phyloP scores from a whole-genome alignment of 2,888 invertebrate species.

The Andricus curvator region DNA sequence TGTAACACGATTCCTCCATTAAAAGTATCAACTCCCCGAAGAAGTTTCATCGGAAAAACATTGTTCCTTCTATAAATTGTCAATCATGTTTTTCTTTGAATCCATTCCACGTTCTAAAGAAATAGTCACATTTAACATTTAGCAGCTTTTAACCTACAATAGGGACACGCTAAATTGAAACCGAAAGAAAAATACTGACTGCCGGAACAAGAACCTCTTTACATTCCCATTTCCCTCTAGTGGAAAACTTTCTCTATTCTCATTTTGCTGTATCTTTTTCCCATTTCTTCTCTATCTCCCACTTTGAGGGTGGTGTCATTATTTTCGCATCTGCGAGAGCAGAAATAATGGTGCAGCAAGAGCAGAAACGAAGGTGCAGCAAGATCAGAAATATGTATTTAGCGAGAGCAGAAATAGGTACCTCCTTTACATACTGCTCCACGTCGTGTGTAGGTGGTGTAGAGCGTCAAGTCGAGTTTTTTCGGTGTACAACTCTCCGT shows the following conservation, averaged over 20 bases:
- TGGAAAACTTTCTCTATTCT: neutral
- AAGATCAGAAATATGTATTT: too few species aligned
- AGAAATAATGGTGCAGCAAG: too few species aligned
- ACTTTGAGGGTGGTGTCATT: too few species aligned
- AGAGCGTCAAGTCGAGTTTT: too few species aligned
- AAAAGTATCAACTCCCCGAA: neutral
- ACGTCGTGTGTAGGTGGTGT: too few species aligned
- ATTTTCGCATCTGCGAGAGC: too few species aligned
- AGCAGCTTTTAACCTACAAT: neutral
- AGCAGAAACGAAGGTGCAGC: too few species aligned
- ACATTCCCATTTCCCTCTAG: neutral
- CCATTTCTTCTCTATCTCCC: too few species aligned
- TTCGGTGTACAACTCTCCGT: too few species aligned
- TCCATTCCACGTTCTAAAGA: neutral
- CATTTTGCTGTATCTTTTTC: too few species aligned
- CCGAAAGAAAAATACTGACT: slow-evolving; percentile 9
- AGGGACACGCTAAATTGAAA: neutral
- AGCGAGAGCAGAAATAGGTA: too few species aligned
- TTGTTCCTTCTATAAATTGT: neutral
- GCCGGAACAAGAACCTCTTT: neutral
- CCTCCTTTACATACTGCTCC: too few species aligned
- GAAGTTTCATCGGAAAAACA: neutral
- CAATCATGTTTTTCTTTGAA: neutral
- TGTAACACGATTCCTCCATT: neutral
- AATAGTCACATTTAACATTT: neutral